Percentiles rank a stretch among this genome's conserved stretches.
phyloP scores from a whole-genome alignment of 2,888 invertebrate species.

The Branchinecta sandiegonensis region DNA sequence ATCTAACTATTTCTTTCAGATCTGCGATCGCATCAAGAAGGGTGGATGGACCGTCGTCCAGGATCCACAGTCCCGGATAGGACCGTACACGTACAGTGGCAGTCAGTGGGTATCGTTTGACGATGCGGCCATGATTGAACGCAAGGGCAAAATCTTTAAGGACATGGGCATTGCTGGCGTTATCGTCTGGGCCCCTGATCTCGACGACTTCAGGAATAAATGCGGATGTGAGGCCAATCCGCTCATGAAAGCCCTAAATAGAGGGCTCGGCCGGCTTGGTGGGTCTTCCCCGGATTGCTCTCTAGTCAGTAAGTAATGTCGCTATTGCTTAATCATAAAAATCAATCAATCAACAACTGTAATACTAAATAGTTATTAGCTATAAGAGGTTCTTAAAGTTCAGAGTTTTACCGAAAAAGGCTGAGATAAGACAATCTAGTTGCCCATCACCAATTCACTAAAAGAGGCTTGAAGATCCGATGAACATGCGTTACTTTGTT shows the following conservation, averaged over 20 bases:
- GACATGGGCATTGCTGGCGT: constrained; percentile 25
- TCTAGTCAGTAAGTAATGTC: neutral
- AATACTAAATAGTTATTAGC: too few species aligned
- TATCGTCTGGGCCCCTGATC: constrained; percentile 33
- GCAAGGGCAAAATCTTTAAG: constrained; percentile 40
- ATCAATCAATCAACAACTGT: too few species aligned
- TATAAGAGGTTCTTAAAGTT: too few species aligned
- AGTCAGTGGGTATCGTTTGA: constrained; percentile 93
- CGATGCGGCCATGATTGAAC: constrained; percentile 63
- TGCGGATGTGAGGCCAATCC: constrained; percentile 72
- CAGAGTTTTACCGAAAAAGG: too few species aligned
- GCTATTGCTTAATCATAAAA: too few species aligned
- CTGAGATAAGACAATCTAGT: too few species aligned
- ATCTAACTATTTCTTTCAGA: constrained; percentile 38
- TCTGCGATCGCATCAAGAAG: constrained; percentile 62
- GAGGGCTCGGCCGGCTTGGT: constrained; percentile 35
- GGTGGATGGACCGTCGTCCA: constrained; percentile 63
- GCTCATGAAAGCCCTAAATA: constrained; percentile 59
- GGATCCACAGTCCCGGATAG: constrained; percentile 48
- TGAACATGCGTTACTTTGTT: too few species aligned
- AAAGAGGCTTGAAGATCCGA: too few species aligned
- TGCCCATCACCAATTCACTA: too few species aligned
- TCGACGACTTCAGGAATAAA: constrained; percentile 40
- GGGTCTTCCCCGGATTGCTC: constrained; percentile 13
- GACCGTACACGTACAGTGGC: constrained; percentile 53